Base-by-base conservation (phyloP, 1,140 invertebrate genomes). In the Drosophila jambulina region DNA sequence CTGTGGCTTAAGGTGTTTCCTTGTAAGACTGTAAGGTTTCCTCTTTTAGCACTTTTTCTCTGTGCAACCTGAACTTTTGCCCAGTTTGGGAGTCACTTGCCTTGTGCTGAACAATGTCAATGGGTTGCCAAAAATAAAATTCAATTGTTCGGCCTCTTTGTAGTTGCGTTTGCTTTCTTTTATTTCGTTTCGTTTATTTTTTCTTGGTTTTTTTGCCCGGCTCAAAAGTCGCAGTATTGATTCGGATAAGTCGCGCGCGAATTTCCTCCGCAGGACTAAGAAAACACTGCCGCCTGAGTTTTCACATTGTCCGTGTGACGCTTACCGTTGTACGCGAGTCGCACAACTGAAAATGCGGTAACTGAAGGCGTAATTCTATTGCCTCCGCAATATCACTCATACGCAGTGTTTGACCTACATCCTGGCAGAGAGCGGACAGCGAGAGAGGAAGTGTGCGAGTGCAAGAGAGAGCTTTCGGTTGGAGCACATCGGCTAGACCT, bases 401-500 rank as follows among this genome's bases (percentile, higher is more conserved):
- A 88, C 81, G 85, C 85, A 69, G 63, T 65, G 71, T 68, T 63
- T 90, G 84, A 88, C 84, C 84, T 80, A 88, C 78, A 84, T 88
- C 86, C 60, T 58, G 58, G 29, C 9, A 23, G 29, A 43, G 56
- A 51, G 70, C 8, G 17, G 32, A 36, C 21, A 17, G 19, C 34
- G 48, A 34, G n/a, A 15, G 34, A 38, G 57, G 36, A n/a, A 45
- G 58, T 38, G 48, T 21, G 19, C 21, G 78, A 59, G 58, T 29
- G 57, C 0, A 40, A 38, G 82, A 81, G 75, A 21, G 78, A 62
- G 58, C 72, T 75, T 69, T 76, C 12, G 27, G 13, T 8, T 23
- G 12, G 29, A 71, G 57, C 21, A 38, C n/a, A 23, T 45, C 53
- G 58, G 57, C 54, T 61, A 25, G 42, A 36, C 59, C 27, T 36